Evolutionary conservation across 2,113 vertebrate genomes (phyloP).

Genomic region (Macquaria ambigua): DNA sequence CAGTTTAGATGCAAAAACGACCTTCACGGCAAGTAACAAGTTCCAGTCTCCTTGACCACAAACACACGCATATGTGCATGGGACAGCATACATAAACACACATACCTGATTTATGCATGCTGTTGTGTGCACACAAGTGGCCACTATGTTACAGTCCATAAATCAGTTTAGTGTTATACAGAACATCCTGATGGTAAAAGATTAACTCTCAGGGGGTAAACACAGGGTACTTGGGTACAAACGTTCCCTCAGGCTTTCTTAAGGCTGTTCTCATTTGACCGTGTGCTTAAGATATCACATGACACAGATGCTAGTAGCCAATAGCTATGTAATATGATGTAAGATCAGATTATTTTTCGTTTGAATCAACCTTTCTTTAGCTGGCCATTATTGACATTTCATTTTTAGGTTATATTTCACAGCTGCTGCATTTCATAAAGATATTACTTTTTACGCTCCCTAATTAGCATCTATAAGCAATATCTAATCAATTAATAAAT

Average conservation of each 20-base stretch:
- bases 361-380: no score
- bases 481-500: not conserved
- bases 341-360: conserved; percentile 9
- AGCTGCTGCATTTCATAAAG: not conserved
- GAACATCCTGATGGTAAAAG: conserved; percentile 36
- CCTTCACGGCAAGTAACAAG: conserved; percentile 38
- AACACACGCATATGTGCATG: conserved; percentile 16
- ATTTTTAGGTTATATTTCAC: not conserved
- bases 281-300: conserved; percentile 23
- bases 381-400: not conserved
- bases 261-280: conserved; percentile 19
- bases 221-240: conserved; percentile 5
- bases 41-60: conserved; percentile 37
- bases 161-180: conserved; percentile 44
- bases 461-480: no score
- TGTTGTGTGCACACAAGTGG: conserved; percentile 19
- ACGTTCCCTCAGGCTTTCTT: conserved; percentile 6
- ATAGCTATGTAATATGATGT: not conserved
- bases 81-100: conserved; percentile 1
- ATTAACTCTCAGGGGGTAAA: conserved; percentile 28
- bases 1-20: conserved; percentile 37
- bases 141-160: conserved; percentile 47
- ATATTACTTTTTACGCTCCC: not conserved
- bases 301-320: not conserved
- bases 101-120: conserved; percentile 45